Base-by-base conservation (phyloP, 2,888 invertebrate genomes). In the Andrena trimmerana region DNA sequence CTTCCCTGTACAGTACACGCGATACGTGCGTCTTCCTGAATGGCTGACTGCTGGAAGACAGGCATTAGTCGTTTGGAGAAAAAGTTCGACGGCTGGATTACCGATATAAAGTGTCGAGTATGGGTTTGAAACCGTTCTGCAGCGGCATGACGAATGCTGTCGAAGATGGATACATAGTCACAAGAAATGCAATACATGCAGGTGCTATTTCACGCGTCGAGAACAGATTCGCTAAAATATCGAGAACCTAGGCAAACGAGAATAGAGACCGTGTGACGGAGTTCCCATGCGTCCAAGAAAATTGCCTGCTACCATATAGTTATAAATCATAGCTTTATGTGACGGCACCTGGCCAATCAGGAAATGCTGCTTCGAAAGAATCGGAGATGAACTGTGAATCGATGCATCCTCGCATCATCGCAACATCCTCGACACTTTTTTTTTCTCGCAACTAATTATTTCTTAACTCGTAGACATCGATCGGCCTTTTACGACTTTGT, bases 311-410 rank as follows among this genome's bases (percentile, higher is more conserved):
- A 77, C 83, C 71, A 79, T 73, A 86, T 73, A 86, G 85, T 85
- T 89, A 88, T 92, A 92, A 92, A 92, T 92, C 91, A 92, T 90
- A 89, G 84, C 92, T 92, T 92, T 92, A 92, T 83, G 92, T 90
- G 90, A 88, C 92, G 91, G 87, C 88, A 89, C 89, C 90, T 83
- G 88, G 90, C 76, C 88, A 89, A 90, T 91, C 86, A 74, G 69
- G 78, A 85, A 75, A 86, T 85, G 77, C 73, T 85, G 82, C 80
- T 78, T 69, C 63, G 77, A 84, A 88, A 89, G 88, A 90, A 89
- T 86, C 85, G 81, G 81, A 88, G 86, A 88, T 86, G 87, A 90
- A 89, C 85, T 87, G 85, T 83, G 88, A 88, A 89, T 87, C 79
- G 88, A 89, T 87, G 74, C 79, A 78, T 78, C 62, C 66, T 31